These are phyloP conservation scores for Erithacus rubecula DNA, from an alignment of 2,797 vertebrate species.

Conservation along the genomic window DNA sequence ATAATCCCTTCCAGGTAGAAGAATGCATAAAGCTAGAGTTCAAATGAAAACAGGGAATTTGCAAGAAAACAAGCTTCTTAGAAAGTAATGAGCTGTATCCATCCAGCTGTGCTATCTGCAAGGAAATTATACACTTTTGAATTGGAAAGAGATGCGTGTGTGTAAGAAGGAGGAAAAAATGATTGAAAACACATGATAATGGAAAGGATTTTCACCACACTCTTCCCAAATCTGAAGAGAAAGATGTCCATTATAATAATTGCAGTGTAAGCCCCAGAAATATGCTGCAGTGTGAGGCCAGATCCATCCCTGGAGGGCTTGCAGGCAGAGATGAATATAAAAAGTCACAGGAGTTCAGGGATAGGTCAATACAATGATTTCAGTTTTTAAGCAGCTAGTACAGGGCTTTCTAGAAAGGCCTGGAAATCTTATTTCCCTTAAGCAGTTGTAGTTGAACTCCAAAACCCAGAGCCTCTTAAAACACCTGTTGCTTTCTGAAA, in stretches of 20 bases:
- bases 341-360: background rate
- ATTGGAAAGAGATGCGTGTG: background rate
- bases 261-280: conserved; percentile 1
- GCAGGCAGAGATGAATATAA: background rate
- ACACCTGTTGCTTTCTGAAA: background rate
- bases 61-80: conserved; percentile 9
- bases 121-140: background rate
- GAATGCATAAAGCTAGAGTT: background rate
- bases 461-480: background rate
- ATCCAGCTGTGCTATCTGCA: conserved; percentile 23
- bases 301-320: conserved; percentile 16
- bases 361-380: conserved; percentile 12
- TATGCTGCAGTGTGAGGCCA: background rate
- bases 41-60: background rate
- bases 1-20: background rate
- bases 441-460: background rate
- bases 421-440: conserved; percentile 5
- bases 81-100: background rate
- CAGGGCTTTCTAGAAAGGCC: background rate
- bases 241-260: conserved; percentile 14
- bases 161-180: background rate
- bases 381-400: background rate
- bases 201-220: background rate
- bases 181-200: background rate
- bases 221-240: background rate